phyloP scores from a whole-genome alignment of 2,888 invertebrate genomes.

The Hedychridium roseum region DNA sequence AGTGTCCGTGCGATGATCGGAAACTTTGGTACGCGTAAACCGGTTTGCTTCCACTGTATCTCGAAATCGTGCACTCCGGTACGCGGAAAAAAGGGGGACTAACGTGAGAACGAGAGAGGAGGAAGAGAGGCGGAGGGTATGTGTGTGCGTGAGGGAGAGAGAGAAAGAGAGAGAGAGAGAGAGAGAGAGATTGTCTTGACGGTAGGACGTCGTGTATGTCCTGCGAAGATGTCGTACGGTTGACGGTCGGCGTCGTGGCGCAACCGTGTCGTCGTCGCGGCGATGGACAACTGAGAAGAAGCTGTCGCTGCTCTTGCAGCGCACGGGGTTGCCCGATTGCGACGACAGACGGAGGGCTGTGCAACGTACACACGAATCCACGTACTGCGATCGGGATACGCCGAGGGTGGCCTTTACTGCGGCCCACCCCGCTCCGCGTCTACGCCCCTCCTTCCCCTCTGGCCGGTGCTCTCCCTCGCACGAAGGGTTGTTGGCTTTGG shows the following conservation, averaged over 20 bases:
- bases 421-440: conserved; percentile 24
- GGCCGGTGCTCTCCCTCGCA: conserved; percentile 2
- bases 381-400: conserved; percentile 6
- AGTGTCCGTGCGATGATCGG: too few relatives aligned
- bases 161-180: too few relatives aligned
- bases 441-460: too few relatives aligned
- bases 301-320: conserved; percentile 38
- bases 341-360: conserved; percentile 38
- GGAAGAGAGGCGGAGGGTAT: not conserved
- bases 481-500: conserved; percentile 6
- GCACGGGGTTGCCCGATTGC: conserved; percentile 52
- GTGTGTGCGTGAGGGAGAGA: too few relatives aligned
- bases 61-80: not conserved
- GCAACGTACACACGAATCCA: conserved; percentile 4
- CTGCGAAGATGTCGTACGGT: too few relatives aligned
- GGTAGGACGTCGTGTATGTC: conserved; percentile 5
- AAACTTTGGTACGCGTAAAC: too few relatives aligned
- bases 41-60: not conserved
- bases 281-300: conserved; percentile 62
- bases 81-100: too few relatives aligned
- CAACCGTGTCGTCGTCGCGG: conserved; percentile 60
- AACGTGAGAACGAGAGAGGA: not conserved
- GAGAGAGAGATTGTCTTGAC: too few relatives aligned
- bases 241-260: conserved; percentile 16
- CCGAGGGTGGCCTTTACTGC: conserved; percentile 35